Evolutionary conservation across 2,888 invertebrate genomes (phyloP), one percentile per base, ranked within the genome.

Genomic region (Catocala sponsa): DNA sequence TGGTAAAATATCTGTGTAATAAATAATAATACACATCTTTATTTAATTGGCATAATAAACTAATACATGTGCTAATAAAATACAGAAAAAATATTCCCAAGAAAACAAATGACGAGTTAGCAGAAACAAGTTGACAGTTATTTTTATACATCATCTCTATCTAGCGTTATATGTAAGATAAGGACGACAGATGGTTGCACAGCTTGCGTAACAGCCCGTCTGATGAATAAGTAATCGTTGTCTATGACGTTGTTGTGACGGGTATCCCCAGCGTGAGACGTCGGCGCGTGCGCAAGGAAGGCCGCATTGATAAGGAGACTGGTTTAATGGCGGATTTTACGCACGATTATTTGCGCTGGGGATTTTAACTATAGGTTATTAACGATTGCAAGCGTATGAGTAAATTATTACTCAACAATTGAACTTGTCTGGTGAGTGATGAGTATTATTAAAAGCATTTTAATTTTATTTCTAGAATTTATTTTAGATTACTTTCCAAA

Each of bases 281-380:
- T 6, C 51, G 59, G 50, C 63, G 63, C 63, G 55, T 49, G 63
- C 63, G 63, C 63, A 62, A 33, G 25, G 32, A 38, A 35, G 33
- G 62, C 32, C 41, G 42, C 47, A 48, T 46, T 47, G 58, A 58
- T 55, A 58, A 47, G 13, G 38, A 4, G 6, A 33, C 12, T 56
- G 51, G 46, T 46, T 52, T 38, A 42, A 13, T 35, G 10, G n/a
- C 15, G 58, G 38, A 35, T 35, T 46, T 57, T 44, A 52, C 58
- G 51, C 44, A 38, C 6, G 13, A 35, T n/a, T 54, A 35, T 54
- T 54, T 38, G 47, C 41, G 15, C 12, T 13, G 58, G 58, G 58
- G 51, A 47, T 25, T 46, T 52, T 52, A 25, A 25, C 25, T 25
- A 25, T 25, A 25, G 25, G 25, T 25, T 25, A 25, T 25, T 25